Base-by-base conservation (phyloP, 2,113 vertebrate genomes). In the Chaetops frenatus region DNA sequence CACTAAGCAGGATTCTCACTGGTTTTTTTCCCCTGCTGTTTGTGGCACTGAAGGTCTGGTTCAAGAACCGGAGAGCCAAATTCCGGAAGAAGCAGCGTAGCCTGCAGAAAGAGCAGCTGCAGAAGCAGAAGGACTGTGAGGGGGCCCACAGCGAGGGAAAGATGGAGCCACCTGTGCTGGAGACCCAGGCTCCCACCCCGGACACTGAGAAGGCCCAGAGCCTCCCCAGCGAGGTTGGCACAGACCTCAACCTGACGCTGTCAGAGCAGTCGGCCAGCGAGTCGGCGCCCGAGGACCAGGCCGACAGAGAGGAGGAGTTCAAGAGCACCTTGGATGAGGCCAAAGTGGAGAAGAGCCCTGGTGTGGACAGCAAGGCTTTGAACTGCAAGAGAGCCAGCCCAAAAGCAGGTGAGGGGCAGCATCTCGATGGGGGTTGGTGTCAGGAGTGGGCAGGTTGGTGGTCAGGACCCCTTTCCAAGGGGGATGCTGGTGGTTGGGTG, bases 51-150 rank as follows among this genome's bases (percentile, higher is more conserved):
- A 91, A 99, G 99, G 99, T 99, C 45, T 99, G 99, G 99, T 99
- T 99, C 98, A 99, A 99, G 97, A 99, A 99, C 95, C 98, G 99
- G 16, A 98, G 99, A 70, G 99, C 99, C 90, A 99, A 99, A 95
- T 99, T 99, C 92, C 99, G 99, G 33, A 99, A 99, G 98, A 99
- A 99, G 98, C 99, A 99, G 92, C 98, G 99, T 66, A 99, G 99
- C 95, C 98, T 99, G 85, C 99, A 99, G 97, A 99, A 99, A 71
- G 99, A 99, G 95, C 99, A 99, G 98, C 98, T 99, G 56, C 99
- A 99, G 98, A 99, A 99, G 92, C 99, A 99, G 97, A 99, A 99
- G 94, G 99, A 99, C 90, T 98, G 98, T 0, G 98, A 99, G 21
- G 97, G 96, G 11, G 95, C 92, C n/a, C 96, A 98, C 2, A 97